These are phyloP conservation scores for Shinisaurus crocodilurus DNA, from an alignment of 2,113 vertebrate genomes.

Conservation along the genomic window DNA sequence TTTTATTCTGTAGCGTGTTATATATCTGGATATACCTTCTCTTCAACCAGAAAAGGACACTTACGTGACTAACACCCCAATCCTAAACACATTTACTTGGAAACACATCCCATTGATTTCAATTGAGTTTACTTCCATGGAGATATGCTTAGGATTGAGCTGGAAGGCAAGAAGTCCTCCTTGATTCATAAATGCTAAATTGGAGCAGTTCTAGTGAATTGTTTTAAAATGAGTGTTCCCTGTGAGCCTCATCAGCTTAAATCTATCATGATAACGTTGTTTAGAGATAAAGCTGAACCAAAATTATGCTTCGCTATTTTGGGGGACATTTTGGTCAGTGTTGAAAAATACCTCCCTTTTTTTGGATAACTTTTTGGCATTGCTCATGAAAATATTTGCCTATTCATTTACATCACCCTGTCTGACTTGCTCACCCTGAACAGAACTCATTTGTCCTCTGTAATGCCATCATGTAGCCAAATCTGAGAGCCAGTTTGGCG, in stretches of 20 bases:
- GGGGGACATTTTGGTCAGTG: background rate
- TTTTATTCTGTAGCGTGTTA: conserved; percentile 59
- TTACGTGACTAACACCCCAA: conserved; percentile 42
- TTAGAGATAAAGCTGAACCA: background rate
- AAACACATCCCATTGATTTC: conserved; percentile 3
- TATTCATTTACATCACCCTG: background rate
- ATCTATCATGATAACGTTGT: background rate
- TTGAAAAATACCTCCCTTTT: background rate
- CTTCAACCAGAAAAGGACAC: conserved; percentile 58
- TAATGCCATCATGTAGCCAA: background rate
- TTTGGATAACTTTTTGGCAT: background rate
- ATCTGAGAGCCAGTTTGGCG: background rate
- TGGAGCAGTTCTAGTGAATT: background rate
- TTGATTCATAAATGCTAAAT: background rate
- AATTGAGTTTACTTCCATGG: background rate
- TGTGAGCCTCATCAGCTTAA: background rate
- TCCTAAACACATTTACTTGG: conserved; percentile 11
- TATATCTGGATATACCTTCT: conserved; percentile 65
- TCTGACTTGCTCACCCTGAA: background rate
- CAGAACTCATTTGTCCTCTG: background rate
- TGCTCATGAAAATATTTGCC: background rate
- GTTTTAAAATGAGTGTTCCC: conserved; percentile 11
- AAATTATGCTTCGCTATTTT: background rate
- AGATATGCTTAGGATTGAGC: background rate
- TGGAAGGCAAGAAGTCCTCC: background rate